Percentiles rank a stretch among this genome's conserved stretches.
These are phyloP conservation scores for Diogma glabrata DNA, from an alignment of 2,888 invertebrate species.

Conservation along the genomic window DNA sequence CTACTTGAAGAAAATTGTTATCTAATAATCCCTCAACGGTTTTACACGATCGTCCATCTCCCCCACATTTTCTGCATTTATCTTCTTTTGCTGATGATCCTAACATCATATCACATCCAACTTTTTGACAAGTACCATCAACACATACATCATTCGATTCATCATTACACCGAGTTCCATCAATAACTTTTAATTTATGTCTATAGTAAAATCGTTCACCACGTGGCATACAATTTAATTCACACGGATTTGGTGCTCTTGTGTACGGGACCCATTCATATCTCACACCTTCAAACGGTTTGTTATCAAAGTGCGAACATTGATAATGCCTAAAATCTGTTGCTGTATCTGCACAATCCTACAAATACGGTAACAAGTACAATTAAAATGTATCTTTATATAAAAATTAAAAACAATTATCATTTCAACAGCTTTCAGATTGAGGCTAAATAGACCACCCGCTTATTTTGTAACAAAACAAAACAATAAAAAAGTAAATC, in stretches of 20 bases:
- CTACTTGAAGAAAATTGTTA: slow-evolving; percentile 58
- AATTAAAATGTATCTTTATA: no score
- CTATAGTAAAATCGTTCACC: slow-evolving; percentile 86
- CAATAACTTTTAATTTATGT: slow-evolving; percentile 65
- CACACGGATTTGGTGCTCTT: slow-evolving; percentile 81
- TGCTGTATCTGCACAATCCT: slow-evolving; percentile 69
- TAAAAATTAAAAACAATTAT: no score
- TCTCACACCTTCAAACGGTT: slow-evolving; percentile 67
- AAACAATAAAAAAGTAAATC: no score
- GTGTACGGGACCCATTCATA: slow-evolving; percentile 86
- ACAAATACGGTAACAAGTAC: no score
- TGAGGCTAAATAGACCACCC: no score
- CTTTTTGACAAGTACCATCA: slow-evolving; percentile 85
- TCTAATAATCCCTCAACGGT: slow-evolving; percentile 62
- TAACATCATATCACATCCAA: slow-evolving; percentile 91
- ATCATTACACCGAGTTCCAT: slow-evolving; percentile 74
- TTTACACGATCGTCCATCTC: slow-evolving; percentile 77
- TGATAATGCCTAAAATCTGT: slow-evolving; percentile 80
- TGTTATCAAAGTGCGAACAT: slow-evolving; percentile 72
- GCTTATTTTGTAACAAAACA: no score
- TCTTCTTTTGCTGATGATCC: slow-evolving; percentile 81
- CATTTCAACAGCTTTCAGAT: no score
- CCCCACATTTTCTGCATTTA: slow-evolving; percentile 85
- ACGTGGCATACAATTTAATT: slow-evolving; percentile 89
- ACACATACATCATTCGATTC: slow-evolving; percentile 88